Percentiles rank a stretch among this genome's conserved stretches.
Evolutionary conservation across 2,113 vertebrate genomes (phyloP).

Genomic region (Brachirus orientalis): DNA sequence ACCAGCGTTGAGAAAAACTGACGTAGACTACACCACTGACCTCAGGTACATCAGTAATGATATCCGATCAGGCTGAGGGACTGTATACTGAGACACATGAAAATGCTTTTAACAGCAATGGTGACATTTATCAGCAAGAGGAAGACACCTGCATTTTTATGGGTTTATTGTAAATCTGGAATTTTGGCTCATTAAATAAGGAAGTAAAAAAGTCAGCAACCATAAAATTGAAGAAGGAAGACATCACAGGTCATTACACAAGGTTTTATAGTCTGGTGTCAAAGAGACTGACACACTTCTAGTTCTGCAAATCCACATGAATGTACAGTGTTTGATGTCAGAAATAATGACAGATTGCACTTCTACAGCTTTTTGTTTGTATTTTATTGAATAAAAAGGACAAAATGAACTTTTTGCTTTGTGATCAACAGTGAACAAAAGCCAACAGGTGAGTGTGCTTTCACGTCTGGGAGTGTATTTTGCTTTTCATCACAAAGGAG

Average conservation of each 20-base stretch:
- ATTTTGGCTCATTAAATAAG: constrained; percentile 14
- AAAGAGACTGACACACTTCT: constrained; percentile 2
- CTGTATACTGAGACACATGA: background rate
- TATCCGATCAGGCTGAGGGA: too few relatives aligned
- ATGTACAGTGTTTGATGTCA: background rate
- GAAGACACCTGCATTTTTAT: constrained; percentile 44
- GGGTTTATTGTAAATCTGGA: constrained; percentile 36
- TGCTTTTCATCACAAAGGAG: constrained; percentile 12
- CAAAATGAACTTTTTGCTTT: background rate
- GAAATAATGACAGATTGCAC: background rate
- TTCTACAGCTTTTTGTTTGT: background rate
- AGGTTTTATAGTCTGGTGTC: background rate
- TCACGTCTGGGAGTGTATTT: constrained; percentile 10
- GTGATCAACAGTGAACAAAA: constrained; percentile 15
- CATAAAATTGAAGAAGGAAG: constrained; percentile 20
- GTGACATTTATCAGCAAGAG: background rate
- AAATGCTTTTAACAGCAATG: too few relatives aligned
- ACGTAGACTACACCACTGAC: too few relatives aligned
- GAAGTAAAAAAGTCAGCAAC: background rate
- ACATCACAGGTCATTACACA: constrained; percentile 30
- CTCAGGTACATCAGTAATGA: too few relatives aligned
- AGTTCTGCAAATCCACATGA: background rate
- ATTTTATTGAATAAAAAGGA: background rate
- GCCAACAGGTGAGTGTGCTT: constrained; percentile 31
- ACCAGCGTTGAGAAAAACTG: too few relatives aligned